Evolutionary conservation across 2,888 invertebrate genomes (phyloP).

Genomic region (Xylota sylvarum): DNA sequence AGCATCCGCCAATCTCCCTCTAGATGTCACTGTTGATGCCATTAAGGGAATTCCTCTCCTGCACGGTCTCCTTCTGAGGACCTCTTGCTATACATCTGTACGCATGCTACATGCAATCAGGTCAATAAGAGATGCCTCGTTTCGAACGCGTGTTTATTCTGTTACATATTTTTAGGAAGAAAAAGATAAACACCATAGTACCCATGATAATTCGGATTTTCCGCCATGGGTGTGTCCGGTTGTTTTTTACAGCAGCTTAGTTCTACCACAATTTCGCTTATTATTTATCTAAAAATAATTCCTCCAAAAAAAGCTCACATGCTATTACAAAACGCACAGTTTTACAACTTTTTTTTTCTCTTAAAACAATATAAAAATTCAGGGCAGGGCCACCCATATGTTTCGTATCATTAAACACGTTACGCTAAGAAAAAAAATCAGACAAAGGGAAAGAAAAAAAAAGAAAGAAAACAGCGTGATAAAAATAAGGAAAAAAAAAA

Average conservation of each 20-base stretch:
- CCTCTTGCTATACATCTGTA: no score
- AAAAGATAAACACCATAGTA: no score
- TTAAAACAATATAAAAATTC: conserved; percentile 16
- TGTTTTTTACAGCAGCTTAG: not conserved
- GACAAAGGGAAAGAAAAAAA: conserved; percentile 3
- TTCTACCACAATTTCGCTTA: not conserved
- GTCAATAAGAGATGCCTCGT: no score
- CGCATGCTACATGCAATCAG: no score
- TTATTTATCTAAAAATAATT: conserved; percentile 12
- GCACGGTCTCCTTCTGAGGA: no score
- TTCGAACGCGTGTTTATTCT: no score
- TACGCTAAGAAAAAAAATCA: conserved; percentile 12
- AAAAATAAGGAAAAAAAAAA: conserved; percentile 33
- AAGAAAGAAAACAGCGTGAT: conserved; percentile 24
- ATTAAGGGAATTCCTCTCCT: no score
- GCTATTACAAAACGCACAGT: conserved; percentile 26
- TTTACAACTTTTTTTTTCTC: not conserved
- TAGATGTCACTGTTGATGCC: no score
- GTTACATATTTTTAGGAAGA: no score
- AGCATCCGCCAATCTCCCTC: no score
- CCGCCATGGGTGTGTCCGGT: not conserved
- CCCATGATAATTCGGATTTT: no score
- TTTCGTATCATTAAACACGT: conserved; percentile 55
- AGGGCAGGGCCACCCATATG: conserved; percentile 65
- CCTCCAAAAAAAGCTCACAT: conserved; percentile 27